Conservation (phyloP, 1,140 invertebrate genomes). For the Triops cancriformis region DNA sequence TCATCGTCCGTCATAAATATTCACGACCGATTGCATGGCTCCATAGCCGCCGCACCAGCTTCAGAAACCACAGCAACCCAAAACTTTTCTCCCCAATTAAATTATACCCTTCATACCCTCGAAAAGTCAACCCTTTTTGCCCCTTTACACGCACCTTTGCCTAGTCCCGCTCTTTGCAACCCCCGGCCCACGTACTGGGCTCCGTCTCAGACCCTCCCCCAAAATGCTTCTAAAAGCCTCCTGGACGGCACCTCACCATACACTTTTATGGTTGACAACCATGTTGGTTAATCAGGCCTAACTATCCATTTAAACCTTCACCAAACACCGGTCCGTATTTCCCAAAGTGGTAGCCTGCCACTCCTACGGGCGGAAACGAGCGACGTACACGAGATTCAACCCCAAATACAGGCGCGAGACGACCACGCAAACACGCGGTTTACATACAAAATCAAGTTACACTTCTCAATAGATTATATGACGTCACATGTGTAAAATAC, state of each 20-base stretch:
- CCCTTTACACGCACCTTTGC: not conserved
- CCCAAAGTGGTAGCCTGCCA: not conserved
- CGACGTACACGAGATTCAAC: too few species aligned
- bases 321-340: not conserved
- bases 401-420: too few species aligned
- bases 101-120: not conserved
- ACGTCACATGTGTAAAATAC: not conserved
- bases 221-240: too few species aligned
- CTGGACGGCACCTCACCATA: not conserved
- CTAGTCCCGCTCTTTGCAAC: too few species aligned
- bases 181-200: not conserved
- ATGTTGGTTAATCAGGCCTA: not conserved
- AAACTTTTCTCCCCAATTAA: slow-evolving; percentile 3
- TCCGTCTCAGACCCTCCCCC: not conserved
- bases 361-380: too few species aligned
- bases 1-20: not conserved
- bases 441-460: slow-evolving; percentile 1
- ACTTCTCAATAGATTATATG: not conserved
- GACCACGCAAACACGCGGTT: not conserved
- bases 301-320: not conserved
- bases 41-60: slow-evolving; percentile 2
- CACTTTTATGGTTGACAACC: not conserved
- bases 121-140: not conserved
- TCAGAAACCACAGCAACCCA: not conserved
- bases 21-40: not conserved